A percentile compares a stretch with the other conserved stretches of the same genome.
phyloP scores from a whole-genome alignment of 2,888 invertebrate species.

The Blera fallax region DNA sequence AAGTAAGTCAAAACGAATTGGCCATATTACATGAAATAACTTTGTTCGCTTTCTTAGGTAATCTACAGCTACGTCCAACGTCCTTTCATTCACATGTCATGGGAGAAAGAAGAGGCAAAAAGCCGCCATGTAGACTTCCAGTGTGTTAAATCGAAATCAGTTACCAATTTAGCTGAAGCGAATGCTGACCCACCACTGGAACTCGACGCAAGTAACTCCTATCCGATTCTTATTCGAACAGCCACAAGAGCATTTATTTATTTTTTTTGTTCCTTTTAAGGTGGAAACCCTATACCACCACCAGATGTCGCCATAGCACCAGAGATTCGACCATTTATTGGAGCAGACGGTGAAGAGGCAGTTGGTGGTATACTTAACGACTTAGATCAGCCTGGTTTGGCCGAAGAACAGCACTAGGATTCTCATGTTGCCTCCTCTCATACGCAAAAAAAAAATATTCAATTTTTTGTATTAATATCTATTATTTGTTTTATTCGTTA shows the following conservation, averaged over 20 bases:
- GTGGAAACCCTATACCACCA: conserved; percentile 80
- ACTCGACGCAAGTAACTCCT: conserved; percentile 80
- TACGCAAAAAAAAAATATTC: conserved; percentile 36
- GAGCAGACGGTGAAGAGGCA: conserved; percentile 71
- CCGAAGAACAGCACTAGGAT: conserved; percentile 65
- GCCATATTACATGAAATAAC: neutral
- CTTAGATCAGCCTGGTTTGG: conserved; percentile 72
- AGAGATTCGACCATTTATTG: conserved; percentile 53
- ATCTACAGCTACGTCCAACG: conserved; percentile 99
- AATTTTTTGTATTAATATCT: conserved; percentile 56
- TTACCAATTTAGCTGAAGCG: conserved; percentile 97
- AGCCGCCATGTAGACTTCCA: conserved; percentile 99
- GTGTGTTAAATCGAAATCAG: conserved; percentile 98
- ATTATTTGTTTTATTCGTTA: conserved; percentile 60
- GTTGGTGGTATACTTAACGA: conserved; percentile 74
- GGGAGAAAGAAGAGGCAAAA: conserved; percentile 99
- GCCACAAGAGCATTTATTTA: neutral
- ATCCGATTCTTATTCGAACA: neutral
- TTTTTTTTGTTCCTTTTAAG: conserved; percentile 67
- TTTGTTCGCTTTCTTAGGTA: conserved; percentile 73
- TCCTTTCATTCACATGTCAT: conserved; percentile 95
- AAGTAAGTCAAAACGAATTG: conserved; percentile 83
- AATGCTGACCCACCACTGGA: conserved; percentile 91
- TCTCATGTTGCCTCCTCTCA: conserved; percentile 26
- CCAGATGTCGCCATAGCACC: conserved; percentile 74